These are phyloP conservation scores for Margarornis squamiger DNA, from an alignment of 2,797 vertebrate genomes.

Conservation along the genomic window DNA sequence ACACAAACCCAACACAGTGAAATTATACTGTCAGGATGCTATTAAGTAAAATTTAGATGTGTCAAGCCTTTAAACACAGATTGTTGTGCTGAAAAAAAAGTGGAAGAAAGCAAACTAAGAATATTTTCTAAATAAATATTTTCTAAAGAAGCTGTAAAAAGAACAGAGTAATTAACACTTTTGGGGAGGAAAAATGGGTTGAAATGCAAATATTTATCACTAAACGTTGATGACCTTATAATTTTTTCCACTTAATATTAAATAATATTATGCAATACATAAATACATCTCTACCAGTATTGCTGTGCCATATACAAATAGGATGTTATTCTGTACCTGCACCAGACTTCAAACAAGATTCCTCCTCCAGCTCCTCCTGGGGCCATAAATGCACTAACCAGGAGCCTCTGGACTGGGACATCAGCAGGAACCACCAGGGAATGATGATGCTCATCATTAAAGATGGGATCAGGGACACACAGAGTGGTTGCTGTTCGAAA, in stretches of 20 bases:
- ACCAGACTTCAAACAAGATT: slow-evolving; percentile 96
- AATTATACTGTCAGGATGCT: neutral
- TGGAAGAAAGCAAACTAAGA: neutral
- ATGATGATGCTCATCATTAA: slow-evolving; percentile 87
- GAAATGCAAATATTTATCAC: neutral
- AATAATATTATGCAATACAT: neutral
- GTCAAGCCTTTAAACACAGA: neutral
- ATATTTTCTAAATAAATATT: neutral
- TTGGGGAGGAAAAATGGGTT: neutral
- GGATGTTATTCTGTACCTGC: slow-evolving; percentile 80
- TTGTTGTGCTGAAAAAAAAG: neutral
- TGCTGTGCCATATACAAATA: neutral
- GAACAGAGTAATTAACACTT: neutral
- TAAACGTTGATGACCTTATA: neutral
- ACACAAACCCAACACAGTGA: neutral
- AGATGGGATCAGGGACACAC: slow-evolving; percentile 89
- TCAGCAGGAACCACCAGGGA: slow-evolving; percentile 81
- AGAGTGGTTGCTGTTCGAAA: slow-evolving; percentile 88
- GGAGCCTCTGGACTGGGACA: slow-evolving; percentile 88
- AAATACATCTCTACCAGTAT: neutral
- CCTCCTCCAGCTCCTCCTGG: slow-evolving; percentile 81
- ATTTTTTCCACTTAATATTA: neutral
- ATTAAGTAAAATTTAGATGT: neutral
- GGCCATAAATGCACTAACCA: slow-evolving; percentile 83
- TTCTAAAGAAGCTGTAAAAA: neutral